Conservation (phyloP, 2,797 vertebrate genomes). For the Phyllotis vaccarum region DNA sequence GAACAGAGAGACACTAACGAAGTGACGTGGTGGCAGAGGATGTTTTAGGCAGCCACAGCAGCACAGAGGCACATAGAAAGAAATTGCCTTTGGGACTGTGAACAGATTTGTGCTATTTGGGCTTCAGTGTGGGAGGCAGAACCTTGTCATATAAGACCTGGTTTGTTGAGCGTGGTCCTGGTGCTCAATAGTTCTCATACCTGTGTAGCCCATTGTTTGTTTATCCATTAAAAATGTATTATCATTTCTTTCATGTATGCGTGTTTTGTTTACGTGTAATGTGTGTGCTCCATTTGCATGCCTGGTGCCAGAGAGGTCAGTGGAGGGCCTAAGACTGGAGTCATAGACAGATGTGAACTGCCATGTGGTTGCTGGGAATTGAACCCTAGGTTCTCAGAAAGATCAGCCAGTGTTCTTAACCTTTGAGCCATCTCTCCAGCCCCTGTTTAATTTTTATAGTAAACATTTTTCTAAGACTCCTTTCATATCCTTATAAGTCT, state of each 20-base stretch:
- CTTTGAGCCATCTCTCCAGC: not conserved
- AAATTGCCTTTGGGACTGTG: not conserved
- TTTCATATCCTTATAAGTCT: not conserved
- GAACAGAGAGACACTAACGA: not conserved
- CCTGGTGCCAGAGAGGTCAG: not conserved
- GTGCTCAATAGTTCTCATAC: not conserved
- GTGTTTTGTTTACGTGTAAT: not conserved
- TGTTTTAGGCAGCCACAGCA: not conserved
- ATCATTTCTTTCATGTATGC: not conserved
- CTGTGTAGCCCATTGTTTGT: not conserved
- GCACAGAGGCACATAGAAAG: not conserved
- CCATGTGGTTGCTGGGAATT: not conserved
- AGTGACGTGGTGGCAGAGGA: not conserved
- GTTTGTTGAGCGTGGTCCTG: not conserved
- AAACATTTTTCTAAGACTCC: not conserved
- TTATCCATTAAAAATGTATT: not conserved
- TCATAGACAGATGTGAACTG: too few relatives aligned
- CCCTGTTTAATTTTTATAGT: not conserved
- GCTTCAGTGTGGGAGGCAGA: not conserved
- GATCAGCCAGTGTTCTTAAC: not conserved
- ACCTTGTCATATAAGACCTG: not conserved
- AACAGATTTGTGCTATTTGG: not conserved
- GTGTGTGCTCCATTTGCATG: not conserved
- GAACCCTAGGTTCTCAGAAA: not conserved
- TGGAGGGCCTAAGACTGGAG: not conserved